Evolutionary conservation across 2,888 invertebrate genomes (phyloP), one percentile per base, ranked within the genome.

Genomic region (Pteria penguin): DNA sequence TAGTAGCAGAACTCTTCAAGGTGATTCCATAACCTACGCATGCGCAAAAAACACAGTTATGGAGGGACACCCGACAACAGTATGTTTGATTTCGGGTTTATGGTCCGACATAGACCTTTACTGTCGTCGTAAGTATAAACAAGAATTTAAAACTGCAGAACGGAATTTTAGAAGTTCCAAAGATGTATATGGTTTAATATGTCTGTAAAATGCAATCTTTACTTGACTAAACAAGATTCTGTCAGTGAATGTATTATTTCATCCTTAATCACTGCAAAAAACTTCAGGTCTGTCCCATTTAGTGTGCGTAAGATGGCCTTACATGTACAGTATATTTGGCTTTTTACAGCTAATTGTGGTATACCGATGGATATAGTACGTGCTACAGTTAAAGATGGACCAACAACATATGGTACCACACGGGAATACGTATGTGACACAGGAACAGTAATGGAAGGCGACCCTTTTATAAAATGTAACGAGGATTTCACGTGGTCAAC

Each of bases 1-100:
- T n/a, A n/a, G n/a, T n/a, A n/a, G n/a, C n/a, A n/a, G 63, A 27
- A 1, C 11, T 14, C 36, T 65, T 4, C 36, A 65, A 36, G 63
- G 63, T 0, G 27, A n/a, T 65, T 52, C 75, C 32, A 60, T 78
- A 2, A 61, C 29, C 2, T 82, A 82, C 66, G 57, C 24, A n/a
- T 82, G 82, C 72, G 2, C 36, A 4, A 32, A 57, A 1, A 78
- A 79, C 2, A 65, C 63, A 14, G 45, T 65, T 36, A 65, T 36
- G 26, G 63, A 65, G 18, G 63, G 63, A 5, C 27, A 65, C 22
- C 32, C 63, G 22, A 18, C 11, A n/a, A 65, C 26, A 11, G 24
- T 18, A 0, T 65, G 63, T 36, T 36, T 65, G n/a, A 36, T 33
- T 24, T 22, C 33, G 18, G 63, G 63, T 18, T 1, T 36, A 8